Evolutionary conservation across 2,888 invertebrate genomes (phyloP), one percentile per base, ranked within the genome.

Genomic region (Criorhina ranunculi): DNA sequence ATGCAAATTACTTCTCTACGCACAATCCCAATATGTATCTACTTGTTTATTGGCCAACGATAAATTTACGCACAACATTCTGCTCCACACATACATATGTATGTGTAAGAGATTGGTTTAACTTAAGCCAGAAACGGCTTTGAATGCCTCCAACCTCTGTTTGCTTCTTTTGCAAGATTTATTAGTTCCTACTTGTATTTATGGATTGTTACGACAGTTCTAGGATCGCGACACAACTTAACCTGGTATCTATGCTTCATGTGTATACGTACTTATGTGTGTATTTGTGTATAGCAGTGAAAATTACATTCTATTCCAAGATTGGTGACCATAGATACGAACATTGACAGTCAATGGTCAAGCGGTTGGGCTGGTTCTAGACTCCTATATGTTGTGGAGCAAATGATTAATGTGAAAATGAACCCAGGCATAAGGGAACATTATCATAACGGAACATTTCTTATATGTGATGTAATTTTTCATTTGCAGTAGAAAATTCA

Each of bases 341-440:
- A 42, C 60, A 85, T 85, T 85, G 83, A 79, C 83, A 85, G 79
- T 55, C 83, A 75, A 75, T 85, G 79, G 83, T 79, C 83, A 85
- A 70, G 67, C 60, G 15, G 73, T 69, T 78, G 67, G 67, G 73
- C 79, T 79, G 62, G 79, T 78, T 73, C 37, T 57, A 31, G 29
- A 4, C 2, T 46, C 35, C 24, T 12, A 33, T 40, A n/a, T n/a
- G n/a, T 19, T 35, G 49, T 33, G 11, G 33, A 62, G 46, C 37
- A n/a, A 72, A 75, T 85, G 83, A 85, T 85, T 85, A 85, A 85
- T 85, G 83, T 42, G 53, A 62, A 79, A 75, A 79, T 59, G 55
- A 72, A 55, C 33, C 42, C 40, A 19, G 42, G 73, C 31, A 53
- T 51, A 75, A 69, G 69, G 79, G 79, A 69, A 79, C 79, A 85